Evolutionary conservation across 2,797 vertebrate species (phyloP).

Genomic region (Myoxocephalus aenaeus): DNA sequence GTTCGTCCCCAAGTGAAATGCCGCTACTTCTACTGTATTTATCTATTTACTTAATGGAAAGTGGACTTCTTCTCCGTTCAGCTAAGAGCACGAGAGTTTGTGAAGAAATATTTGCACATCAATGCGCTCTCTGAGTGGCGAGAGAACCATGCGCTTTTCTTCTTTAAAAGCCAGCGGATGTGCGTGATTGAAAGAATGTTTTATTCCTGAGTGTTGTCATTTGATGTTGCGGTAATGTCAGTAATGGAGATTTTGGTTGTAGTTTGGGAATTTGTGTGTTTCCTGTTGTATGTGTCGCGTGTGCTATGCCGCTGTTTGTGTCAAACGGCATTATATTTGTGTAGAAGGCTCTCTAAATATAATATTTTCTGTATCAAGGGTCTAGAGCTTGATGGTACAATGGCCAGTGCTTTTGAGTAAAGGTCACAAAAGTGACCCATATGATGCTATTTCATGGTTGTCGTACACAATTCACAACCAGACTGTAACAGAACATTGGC

Average conservation of each 20-base stretch:
- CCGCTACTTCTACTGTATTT: constrained; percentile 54
- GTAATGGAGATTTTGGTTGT: constrained; percentile 4
- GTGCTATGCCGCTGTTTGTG: neutral
- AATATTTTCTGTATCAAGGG: constrained; percentile 3
- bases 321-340: neutral
- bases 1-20: constrained; percentile 38
- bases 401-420: constrained; percentile 5
- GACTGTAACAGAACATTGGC: constrained; percentile 24
- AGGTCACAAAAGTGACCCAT: constrained; percentile 29
- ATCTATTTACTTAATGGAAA: constrained; percentile 68
- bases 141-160: constrained; percentile 51
- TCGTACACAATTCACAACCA: constrained; percentile 43
- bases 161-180: constrained; percentile 49
- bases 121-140: constrained; percentile 46
- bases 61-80: constrained; percentile 44
- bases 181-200: constrained; percentile 51
- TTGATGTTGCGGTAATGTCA: constrained; percentile 28
- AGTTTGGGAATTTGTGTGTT: constrained; percentile 3
- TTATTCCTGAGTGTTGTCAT: constrained; percentile 22
- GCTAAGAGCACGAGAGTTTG: constrained; percentile 27
- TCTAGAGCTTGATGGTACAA: constrained; percentile 1
- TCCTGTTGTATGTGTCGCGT: neutral
- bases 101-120: constrained; percentile 68
- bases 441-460: constrained; percentile 47
- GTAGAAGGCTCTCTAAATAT: constrained; percentile 5